These are phyloP conservation scores for Drosophila birchii DNA, from an alignment of 2,888 invertebrate species.

Conservation along the genomic window DNA sequence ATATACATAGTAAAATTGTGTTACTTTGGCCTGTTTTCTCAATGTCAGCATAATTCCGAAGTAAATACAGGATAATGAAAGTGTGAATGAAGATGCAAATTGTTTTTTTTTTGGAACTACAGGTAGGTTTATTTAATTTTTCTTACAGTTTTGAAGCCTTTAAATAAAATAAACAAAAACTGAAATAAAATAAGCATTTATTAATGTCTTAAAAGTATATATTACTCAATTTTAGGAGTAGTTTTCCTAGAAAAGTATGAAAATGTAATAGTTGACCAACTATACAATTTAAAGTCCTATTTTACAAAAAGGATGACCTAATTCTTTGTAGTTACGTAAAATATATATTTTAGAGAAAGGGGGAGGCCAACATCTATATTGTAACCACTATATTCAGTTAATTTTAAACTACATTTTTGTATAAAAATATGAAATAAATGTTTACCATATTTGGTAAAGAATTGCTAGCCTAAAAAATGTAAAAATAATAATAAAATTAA, in stretches of 20 bases:
- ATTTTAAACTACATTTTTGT: rapidly evolving
- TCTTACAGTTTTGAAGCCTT: too few relatives aligned
- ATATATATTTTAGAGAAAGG: neutral
- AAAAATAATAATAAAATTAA: neutral
- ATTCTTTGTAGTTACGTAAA: neutral
- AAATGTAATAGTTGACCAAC: neutral
- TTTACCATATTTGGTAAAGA: neutral
- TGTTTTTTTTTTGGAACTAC: too few relatives aligned
- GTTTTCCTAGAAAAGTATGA: neutral
- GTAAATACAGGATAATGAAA: too few relatives aligned
- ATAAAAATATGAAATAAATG: neutral
- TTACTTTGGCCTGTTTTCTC: neutral
- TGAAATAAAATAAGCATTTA: too few relatives aligned
- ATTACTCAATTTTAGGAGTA: neutral
- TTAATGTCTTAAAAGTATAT: too few relatives aligned
- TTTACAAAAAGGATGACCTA: neutral
- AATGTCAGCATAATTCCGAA: neutral
- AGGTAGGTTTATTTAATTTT: too few relatives aligned
- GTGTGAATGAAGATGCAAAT: too few relatives aligned
- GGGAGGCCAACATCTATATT: neutral
- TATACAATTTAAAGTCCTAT: rapidly evolving
- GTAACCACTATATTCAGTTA: neutral
- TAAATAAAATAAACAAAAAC: too few relatives aligned
- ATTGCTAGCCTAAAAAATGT: rapidly evolving
- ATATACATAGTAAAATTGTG: neutral